Percentiles rank a stretch among this genome's conserved stretches.
Evolutionary conservation across 2,888 invertebrate genomes (phyloP).

Genomic region (Eupeodes luniger): DNA sequence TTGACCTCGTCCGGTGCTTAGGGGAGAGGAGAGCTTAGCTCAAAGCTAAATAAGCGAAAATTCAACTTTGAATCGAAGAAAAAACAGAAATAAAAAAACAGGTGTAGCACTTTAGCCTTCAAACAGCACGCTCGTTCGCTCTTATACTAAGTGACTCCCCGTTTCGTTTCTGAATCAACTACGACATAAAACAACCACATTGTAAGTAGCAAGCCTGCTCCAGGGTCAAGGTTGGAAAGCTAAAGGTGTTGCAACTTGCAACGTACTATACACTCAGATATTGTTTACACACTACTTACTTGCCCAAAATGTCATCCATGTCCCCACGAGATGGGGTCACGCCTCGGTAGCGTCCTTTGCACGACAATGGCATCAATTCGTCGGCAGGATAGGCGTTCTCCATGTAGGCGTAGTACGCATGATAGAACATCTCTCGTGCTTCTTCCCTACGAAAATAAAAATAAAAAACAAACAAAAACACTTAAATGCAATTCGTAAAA

Average conservation of each 20-base stretch:
- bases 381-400: constrained; percentile 99
- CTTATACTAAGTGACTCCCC: not conserved
- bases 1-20: constrained; percentile 52
- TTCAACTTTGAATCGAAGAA: constrained; percentile 18
- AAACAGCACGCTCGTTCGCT: constrained; percentile 30
- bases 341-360: constrained; percentile 95
- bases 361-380: constrained; percentile 98
- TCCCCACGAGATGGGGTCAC: constrained; percentile 96
- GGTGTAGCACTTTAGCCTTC: constrained; percentile 51
- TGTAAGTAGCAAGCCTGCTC: constrained; percentile 3
- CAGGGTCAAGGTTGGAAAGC: constrained; percentile 61
- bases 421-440: constrained; percentile 97
- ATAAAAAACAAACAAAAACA: not conserved
- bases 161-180: constrained; percentile 19
- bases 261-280: not conserved
- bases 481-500: not conserved
- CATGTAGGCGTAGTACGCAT: constrained; percentile 98
- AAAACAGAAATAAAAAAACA: constrained; percentile 15
- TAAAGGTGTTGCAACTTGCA: constrained; percentile 37
- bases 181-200: not conserved
- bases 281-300: constrained; percentile 88
- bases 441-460: constrained; percentile 89
- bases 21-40: constrained; percentile 4
- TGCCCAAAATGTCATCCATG: constrained; percentile 98
- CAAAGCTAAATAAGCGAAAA: constrained; percentile 48